A percentile compares a stretch with the other conserved stretches of the same genome.
phyloP scores from a whole-genome alignment of 2,797 vertebrate genomes.

The Pseudochaenichthys georgianus region DNA sequence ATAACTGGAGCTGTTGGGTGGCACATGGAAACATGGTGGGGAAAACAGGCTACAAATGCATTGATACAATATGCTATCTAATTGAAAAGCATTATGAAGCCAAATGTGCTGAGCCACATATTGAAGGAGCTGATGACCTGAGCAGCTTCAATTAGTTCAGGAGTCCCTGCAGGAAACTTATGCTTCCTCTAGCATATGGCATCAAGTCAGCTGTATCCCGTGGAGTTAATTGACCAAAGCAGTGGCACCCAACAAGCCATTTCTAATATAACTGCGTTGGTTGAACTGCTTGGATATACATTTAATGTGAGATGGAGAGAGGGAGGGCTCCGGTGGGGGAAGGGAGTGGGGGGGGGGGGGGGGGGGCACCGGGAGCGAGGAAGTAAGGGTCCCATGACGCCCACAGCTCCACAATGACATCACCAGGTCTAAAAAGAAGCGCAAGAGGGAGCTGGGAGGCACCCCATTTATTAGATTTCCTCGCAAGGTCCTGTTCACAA shows the following conservation, averaged over 20 bases:
- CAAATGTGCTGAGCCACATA: neutral
- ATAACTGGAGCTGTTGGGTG: neutral
- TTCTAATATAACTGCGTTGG: conserved; percentile 47
- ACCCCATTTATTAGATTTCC: conserved; percentile 70
- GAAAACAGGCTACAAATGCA: neutral
- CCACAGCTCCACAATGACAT: conserved; percentile 79
- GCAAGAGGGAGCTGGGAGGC: conserved; percentile 75
- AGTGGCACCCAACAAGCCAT: conserved; percentile 46
- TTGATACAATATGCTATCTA: neutral
- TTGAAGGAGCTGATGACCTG: neutral
- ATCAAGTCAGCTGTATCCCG: conserved; percentile 32
- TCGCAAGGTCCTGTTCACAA: conserved; percentile 66
- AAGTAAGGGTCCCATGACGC: conserved; percentile 78
- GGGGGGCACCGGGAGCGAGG: conserved; percentile 30
- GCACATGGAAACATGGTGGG: neutral
- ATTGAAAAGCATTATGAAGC: neutral
- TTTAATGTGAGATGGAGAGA: conserved; percentile 21
- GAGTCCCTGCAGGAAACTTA: conserved; percentile 4
- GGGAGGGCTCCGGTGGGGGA: neutral
- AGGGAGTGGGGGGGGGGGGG: neutral
- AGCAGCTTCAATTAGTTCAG: neutral
- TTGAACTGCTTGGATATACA: conserved; percentile 41
- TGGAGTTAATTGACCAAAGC: conserved; percentile 52
- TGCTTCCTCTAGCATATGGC: conserved; percentile 27
- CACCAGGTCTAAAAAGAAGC: conserved; percentile 74